These are phyloP conservation scores for Netta rufina DNA, from an alignment of 2,797 vertebrate genomes.

Conservation along the genomic window DNA sequence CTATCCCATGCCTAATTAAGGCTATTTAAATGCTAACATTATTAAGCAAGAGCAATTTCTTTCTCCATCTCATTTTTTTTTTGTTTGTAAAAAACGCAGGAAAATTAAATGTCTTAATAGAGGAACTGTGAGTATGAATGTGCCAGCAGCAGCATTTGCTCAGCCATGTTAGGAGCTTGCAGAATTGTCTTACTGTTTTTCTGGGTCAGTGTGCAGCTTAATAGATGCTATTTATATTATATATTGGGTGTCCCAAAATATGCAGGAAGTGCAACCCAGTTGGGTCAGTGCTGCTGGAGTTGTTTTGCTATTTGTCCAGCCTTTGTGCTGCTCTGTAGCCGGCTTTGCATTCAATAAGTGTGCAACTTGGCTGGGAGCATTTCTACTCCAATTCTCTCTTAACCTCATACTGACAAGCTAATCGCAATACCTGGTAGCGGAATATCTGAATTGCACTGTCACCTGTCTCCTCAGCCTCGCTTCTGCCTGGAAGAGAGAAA, in stretches of 20 bases:
- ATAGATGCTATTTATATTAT: neutral
- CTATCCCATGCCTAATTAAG: neutral
- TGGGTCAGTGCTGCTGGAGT: neutral
- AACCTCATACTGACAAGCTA: neutral
- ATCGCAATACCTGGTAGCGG: neutral
- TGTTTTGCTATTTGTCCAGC: neutral
- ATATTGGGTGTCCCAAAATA: neutral
- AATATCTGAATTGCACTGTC: neutral
- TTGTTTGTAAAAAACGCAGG: neutral
- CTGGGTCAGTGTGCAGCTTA: neutral
- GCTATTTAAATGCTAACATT: neutral
- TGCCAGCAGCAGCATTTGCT: neutral
- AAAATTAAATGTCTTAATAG: neutral
- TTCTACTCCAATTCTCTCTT: neutral
- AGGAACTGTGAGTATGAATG: neutral
- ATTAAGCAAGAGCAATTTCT: neutral
- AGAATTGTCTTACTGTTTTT: neutral
- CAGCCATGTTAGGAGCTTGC: neutral
- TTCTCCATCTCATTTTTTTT: neutral
- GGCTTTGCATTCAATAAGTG: neutral
- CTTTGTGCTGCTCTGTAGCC: neutral
- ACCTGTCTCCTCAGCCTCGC: neutral
- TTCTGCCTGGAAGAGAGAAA: neutral
- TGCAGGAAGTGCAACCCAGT: neutral
- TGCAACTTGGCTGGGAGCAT: neutral